These are phyloP conservation scores for Dallia pectoralis DNA, from an alignment of 2,797 vertebrate species.

Conservation along the genomic window DNA sequence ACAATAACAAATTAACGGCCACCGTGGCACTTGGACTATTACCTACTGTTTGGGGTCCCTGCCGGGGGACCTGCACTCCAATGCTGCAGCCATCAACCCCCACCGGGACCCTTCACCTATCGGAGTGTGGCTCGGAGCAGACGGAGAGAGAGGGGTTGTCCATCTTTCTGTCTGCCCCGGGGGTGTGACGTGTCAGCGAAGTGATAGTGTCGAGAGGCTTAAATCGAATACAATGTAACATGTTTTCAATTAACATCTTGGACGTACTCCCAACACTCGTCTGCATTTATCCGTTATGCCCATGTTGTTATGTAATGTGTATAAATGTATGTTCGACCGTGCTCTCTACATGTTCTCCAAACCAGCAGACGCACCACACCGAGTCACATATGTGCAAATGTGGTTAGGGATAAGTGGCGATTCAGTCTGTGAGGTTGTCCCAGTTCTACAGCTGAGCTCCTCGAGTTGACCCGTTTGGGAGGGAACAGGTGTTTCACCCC, in stretches of 20 bases:
- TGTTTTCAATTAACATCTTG: too few relatives aligned
- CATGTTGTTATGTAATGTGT: too few relatives aligned
- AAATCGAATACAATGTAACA: too few relatives aligned
- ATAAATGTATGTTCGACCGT: too few relatives aligned
- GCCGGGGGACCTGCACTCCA: background rate
- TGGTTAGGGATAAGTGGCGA: too few relatives aligned
- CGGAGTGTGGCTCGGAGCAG: background rate
- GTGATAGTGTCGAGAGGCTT: too few relatives aligned
- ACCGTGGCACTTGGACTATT: slow-evolving; percentile 65
- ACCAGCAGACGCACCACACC: too few relatives aligned
- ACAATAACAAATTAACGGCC: slow-evolving; percentile 81
- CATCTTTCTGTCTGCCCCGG: background rate
- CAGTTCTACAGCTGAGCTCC: background rate
- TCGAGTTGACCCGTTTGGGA: background rate
- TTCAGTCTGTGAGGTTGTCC: background rate
- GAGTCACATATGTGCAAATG: too few relatives aligned
- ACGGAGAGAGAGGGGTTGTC: background rate
- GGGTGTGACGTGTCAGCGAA: too few relatives aligned
- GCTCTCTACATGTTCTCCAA: too few relatives aligned
- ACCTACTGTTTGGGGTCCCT: slow-evolving; percentile 56
- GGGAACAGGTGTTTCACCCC: background rate
- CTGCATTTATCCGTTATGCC: too few relatives aligned
- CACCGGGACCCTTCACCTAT: background rate
- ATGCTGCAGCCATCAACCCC: background rate
- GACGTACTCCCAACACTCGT: too few relatives aligned